Evolutionary conservation across 2,888 invertebrate genomes (phyloP).

Genomic region (Hyles lineata): DNA sequence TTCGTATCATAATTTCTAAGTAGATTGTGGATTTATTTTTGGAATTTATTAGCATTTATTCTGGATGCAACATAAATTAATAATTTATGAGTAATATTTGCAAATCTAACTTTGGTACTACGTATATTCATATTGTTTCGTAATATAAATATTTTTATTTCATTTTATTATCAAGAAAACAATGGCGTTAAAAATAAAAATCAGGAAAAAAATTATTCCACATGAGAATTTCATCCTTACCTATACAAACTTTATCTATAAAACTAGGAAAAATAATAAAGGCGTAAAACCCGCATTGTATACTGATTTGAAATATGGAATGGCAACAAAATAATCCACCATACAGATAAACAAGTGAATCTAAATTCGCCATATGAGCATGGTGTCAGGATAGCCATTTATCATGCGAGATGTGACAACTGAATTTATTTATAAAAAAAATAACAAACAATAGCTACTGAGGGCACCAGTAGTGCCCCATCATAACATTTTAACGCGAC

Average conservation of each 20-base stretch:
- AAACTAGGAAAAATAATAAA: not conserved
- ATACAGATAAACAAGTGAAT: slow-evolving; percentile 68
- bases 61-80: too few relatives aligned
- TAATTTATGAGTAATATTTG: too few relatives aligned
- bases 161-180: too few relatives aligned
- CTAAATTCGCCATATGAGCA: slow-evolving; percentile 80
- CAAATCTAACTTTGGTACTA: too few relatives aligned
- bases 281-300: slow-evolving; percentile 1
- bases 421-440: slow-evolving; percentile 83
- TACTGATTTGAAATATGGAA: slow-evolving; percentile 12
- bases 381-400: slow-evolving; percentile 76
- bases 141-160: too few relatives aligned
- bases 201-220: too few relatives aligned
- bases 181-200: too few relatives aligned
- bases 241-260: not conserved
- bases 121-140: too few relatives aligned
- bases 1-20: slow-evolving; percentile 30
- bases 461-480: slow-evolving; percentile 66
- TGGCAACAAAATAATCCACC: slow-evolving; percentile 49
- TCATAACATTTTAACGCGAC: slow-evolving; percentile 66
- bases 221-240: not conserved
- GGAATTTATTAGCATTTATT: too few relatives aligned
- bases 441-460: slow-evolving; percentile 76
- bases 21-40: too few relatives aligned
- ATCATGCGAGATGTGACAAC: slow-evolving; percentile 81